Evolutionary conservation across 2,113 vertebrate species (phyloP).

Genomic region (Clupea harengus): DNA sequence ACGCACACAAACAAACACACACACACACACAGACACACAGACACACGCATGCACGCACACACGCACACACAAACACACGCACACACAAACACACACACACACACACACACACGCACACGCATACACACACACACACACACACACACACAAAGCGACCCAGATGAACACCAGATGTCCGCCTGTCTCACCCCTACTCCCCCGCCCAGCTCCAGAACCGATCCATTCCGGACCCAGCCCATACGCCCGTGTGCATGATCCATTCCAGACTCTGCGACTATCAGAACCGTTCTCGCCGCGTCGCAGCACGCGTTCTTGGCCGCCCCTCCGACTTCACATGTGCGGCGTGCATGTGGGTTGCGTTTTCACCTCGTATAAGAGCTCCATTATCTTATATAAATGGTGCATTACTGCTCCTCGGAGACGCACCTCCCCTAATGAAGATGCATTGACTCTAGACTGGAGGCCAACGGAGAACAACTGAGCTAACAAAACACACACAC

Average conservation of each 20-base stretch:
- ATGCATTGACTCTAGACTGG: background rate
- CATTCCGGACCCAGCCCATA: background rate
- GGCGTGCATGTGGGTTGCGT: background rate
- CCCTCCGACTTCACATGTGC: too few relatives aligned
- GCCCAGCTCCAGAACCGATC: background rate
- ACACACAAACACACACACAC: background rate
- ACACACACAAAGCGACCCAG: background rate
- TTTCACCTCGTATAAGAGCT: background rate
- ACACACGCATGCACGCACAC: too few relatives aligned
- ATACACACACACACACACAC: background rate
- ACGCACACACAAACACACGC: background rate
- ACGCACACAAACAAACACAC: too few relatives aligned
- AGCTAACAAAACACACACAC: too few relatives aligned
- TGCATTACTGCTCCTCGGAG: background rate
- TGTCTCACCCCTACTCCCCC: background rate
- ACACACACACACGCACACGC: background rate
- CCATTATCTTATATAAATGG: background rate
- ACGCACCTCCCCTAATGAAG: background rate
- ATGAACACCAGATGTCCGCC: slow-evolving; percentile 40
- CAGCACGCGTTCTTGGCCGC: too few relatives aligned
- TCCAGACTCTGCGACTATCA: background rate
- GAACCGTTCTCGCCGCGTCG: background rate
- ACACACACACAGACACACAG: background rate
- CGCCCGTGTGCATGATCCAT: background rate
- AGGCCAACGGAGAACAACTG: too few relatives aligned